Evolutionary conservation across 2,888 invertebrate genomes (phyloP).

Genomic region (Leptopilina drosophilae): DNA sequence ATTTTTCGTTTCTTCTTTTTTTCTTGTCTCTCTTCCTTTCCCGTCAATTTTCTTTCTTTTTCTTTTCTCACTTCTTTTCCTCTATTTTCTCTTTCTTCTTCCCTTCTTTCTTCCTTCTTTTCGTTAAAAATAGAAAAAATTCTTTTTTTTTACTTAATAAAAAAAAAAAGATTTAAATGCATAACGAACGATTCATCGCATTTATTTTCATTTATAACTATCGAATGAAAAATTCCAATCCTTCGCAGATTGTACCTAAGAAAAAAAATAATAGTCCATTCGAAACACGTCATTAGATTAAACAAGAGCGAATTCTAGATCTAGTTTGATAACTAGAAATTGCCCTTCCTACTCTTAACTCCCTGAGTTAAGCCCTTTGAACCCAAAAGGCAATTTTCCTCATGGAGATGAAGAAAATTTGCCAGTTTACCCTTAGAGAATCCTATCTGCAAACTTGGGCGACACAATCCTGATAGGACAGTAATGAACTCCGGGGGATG

Average conservation of each 20-base stretch:
- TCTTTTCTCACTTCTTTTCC: too few species aligned
- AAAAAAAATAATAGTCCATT: neutral
- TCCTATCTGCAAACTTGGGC: constrained; percentile 25
- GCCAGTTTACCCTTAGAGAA: constrained; percentile 1
- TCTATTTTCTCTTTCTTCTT: too few species aligned
- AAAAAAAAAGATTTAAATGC: too few species aligned
- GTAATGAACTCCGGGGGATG: constrained; percentile 16
- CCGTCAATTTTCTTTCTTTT: too few species aligned
- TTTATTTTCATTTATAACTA: neutral
- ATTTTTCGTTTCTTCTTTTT: too few species aligned
- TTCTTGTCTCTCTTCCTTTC: too few species aligned
- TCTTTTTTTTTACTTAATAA: too few species aligned
- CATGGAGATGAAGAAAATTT: constrained; percentile 27
- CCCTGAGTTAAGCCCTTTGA: constrained; percentile 13
- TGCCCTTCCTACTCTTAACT: neutral
- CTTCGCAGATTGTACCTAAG: neutral
- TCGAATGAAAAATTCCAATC: neutral
- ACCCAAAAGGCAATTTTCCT: constrained; percentile 12
- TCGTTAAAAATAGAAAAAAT: too few species aligned
- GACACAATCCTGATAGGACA: constrained; percentile 31
- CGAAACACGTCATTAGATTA: neutral
- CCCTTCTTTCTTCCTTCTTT: too few species aligned
- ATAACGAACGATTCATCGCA: too few species aligned
- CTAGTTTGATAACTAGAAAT: neutral
- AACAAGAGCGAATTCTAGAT: neutral